phyloP scores from a whole-genome alignment of 2,113 vertebrate species.

The Psephotus haematonotus region DNA sequence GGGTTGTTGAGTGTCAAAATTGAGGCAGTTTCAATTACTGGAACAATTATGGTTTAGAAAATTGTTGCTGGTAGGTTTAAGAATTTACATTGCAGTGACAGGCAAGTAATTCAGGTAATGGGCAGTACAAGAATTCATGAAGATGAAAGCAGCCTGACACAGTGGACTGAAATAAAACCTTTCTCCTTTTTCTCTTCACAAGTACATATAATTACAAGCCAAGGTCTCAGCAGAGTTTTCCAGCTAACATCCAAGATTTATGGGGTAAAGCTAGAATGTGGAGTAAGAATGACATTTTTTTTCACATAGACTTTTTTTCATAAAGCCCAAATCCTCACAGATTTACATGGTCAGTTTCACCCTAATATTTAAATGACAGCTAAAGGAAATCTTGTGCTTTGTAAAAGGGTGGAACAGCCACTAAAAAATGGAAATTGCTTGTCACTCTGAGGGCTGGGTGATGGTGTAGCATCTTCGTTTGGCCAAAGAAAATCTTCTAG shows the following conservation, averaged over 20 bases:
- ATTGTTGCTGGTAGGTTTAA: slow-evolving; percentile 3
- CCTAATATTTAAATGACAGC: neutral
- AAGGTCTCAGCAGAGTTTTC: neutral
- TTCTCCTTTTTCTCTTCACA: neutral
- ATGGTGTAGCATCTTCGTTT: neutral
- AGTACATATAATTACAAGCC: neutral
- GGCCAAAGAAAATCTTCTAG: neutral
- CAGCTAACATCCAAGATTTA: neutral
- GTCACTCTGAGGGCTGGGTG: neutral
- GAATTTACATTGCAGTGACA: neutral
- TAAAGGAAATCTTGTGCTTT: neutral
- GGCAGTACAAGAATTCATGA: neutral
- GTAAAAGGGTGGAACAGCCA: neutral
- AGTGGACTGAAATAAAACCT: neutral
- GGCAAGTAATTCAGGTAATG: neutral
- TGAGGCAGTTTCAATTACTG: slow-evolving; percentile 37
- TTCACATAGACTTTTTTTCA: neutral
- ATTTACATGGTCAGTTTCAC: neutral
- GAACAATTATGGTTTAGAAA: slow-evolving; percentile 20
- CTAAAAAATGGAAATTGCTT: neutral
- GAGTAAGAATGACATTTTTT: neutral
- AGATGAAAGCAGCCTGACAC: neutral
- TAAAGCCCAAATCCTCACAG: neutral
- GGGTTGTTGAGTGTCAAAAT: slow-evolving; percentile 22
- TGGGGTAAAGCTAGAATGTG: neutral